Evolutionary conservation across 2,113 vertebrate genomes (phyloP).

Genomic region (Monopterus albus): DNA sequence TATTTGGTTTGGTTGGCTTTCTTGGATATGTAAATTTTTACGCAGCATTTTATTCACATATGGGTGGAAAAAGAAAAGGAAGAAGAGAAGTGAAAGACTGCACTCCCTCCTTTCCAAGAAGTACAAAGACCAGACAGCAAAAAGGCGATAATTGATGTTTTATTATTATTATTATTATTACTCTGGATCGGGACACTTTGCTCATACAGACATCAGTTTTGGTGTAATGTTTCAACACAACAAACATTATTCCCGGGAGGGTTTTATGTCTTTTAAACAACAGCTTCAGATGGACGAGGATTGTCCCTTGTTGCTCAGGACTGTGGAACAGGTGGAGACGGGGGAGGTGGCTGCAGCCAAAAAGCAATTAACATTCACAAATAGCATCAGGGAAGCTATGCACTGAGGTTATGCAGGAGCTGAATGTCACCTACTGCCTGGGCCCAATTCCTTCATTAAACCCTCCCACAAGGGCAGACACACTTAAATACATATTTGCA

Average conservation of each 20-base stretch:
- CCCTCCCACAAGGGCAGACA: slow-evolving; percentile 71
- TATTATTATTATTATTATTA: not conserved
- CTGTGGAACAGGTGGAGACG: slow-evolving; percentile 53
- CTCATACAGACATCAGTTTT: slow-evolving; percentile 12
- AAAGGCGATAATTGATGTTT: slow-evolving; percentile 49
- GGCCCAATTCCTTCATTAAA: slow-evolving; percentile 71
- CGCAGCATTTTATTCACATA: not conserved
- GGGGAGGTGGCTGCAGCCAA: slow-evolving; percentile 25
- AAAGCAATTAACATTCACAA: slow-evolving; percentile 83
- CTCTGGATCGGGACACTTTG: slow-evolving; percentile 7
- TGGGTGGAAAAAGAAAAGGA: not conserved
- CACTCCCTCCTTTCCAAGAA: slow-evolving; percentile 26
- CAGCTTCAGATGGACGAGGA: slow-evolving; percentile 17
- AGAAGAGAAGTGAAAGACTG: slow-evolving; percentile 16
- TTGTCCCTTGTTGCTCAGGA: slow-evolving; percentile 41
- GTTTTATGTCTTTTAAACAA: slow-evolving; percentile 36
- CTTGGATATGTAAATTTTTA: slow-evolving; percentile 54
- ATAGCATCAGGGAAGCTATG: slow-evolving; percentile 73
- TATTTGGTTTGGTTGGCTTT: slow-evolving; percentile 57
- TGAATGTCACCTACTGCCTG: slow-evolving; percentile 76
- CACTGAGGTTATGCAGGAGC: slow-evolving; percentile 62
- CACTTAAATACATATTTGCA: slow-evolving; percentile 81
- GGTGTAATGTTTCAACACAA: slow-evolving; percentile 15
- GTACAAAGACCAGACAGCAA: slow-evolving; percentile 10
- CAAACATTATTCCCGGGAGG: slow-evolving; percentile 22